These are phyloP conservation scores for Peromyscus attwateri DNA, from an alignment of 2,797 vertebrate species.

Conservation along the genomic window DNA sequence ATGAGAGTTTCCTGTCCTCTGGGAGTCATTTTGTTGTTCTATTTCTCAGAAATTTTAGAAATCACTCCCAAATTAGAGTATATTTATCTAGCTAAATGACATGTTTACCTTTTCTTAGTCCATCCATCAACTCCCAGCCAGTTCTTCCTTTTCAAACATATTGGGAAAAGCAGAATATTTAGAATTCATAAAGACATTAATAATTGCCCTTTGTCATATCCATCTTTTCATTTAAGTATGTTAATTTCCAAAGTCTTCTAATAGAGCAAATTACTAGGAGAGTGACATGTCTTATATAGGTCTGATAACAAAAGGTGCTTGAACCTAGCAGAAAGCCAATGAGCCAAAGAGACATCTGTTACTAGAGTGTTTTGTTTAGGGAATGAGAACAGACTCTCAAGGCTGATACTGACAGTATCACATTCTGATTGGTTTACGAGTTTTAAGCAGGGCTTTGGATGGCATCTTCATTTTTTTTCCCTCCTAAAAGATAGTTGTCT, in stretches of 20 bases:
- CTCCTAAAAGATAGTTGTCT: background rate
- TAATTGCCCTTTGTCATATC: background rate
- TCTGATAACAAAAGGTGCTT: background rate
- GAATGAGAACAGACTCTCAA: background rate
- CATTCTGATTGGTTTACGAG: background rate
- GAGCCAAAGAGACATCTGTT: background rate
- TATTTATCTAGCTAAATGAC: slow-evolving; percentile 29
- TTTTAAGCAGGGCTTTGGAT: background rate
- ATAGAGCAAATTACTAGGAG: background rate
- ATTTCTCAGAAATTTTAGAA: slow-evolving; percentile 39
- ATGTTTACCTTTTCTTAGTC: slow-evolving; percentile 32
- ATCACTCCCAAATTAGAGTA: background rate
- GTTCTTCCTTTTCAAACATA: background rate
- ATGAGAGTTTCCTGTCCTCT: slow-evolving; percentile 40
- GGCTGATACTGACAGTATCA: background rate
- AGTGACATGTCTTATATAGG: background rate
- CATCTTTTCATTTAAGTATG: background rate
- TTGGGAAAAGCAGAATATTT: slow-evolving; percentile 20
- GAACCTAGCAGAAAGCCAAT: background rate
- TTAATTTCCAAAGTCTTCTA: background rate
- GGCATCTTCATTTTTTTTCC: background rate
- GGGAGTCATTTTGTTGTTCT: background rate
- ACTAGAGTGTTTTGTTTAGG: background rate
- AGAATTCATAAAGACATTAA: slow-evolving; percentile 11
- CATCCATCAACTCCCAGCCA: background rate